A percentile compares a stretch with the other conserved stretches of the same genome.
Evolutionary conservation across 2,888 invertebrate genomes (phyloP).

Genomic region (Sesamia inferens): DNA sequence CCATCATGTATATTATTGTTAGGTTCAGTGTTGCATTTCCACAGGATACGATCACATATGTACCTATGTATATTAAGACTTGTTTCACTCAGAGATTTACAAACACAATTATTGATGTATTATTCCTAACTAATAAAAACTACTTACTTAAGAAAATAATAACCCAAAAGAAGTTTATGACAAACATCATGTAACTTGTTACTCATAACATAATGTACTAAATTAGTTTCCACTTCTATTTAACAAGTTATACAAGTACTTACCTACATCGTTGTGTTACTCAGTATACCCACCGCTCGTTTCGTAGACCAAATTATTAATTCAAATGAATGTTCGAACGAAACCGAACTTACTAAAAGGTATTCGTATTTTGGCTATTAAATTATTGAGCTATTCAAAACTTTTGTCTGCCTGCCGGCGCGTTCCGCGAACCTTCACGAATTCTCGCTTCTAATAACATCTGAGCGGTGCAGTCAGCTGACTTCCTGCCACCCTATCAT

Average conservation of each 20-base stretch:
- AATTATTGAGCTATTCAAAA: slow-evolving; percentile 65
- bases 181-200: slow-evolving; percentile 27
- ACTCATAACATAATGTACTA: slow-evolving; percentile 10
- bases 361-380: slow-evolving; percentile 58
- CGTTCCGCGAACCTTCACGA: slow-evolving; percentile 52
- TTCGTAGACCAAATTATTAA: slow-evolving; percentile 53
- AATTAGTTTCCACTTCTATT: slow-evolving; percentile 25
- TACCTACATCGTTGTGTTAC: slow-evolving; percentile 9
- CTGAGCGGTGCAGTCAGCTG: slow-evolving; percentile 67
- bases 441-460: slow-evolving; percentile 63
- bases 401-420: slow-evolving; percentile 50
- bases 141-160: background rate
- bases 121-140: background rate
- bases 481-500: slow-evolving; percentile 66
- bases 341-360: slow-evolving; percentile 50
- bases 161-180: slow-evolving; percentile 13
- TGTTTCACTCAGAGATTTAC: no score
- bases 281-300: slow-evolving; percentile 24
- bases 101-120: background rate
- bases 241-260: slow-evolving; percentile 11
- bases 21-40: background rate
- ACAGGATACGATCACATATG: background rate
- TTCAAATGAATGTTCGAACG: slow-evolving; percentile 53
- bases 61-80: no score
- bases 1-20: background rate